These are phyloP conservation scores for Bettongia penicillata DNA, from an alignment of 2,113 vertebrate genomes.

Conservation along the genomic window DNA sequence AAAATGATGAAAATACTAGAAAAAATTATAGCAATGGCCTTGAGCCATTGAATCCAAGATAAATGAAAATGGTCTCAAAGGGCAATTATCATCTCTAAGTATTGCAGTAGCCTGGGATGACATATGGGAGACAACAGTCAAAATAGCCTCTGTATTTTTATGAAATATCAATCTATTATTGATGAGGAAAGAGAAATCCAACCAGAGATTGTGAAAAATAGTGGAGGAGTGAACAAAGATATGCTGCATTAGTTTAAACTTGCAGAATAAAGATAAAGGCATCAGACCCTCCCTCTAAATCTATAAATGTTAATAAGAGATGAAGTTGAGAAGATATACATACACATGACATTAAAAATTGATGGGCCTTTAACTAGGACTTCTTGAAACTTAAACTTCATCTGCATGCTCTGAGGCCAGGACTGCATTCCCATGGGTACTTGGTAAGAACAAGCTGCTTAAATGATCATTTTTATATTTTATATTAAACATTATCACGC, in stretches of 20 bases:
- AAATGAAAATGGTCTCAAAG: neutral
- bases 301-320: neutral
- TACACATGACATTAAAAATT: neutral
- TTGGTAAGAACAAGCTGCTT: neutral
- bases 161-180: neutral
- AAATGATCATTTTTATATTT: neutral
- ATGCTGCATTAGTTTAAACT: neutral
- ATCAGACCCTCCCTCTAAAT: neutral
- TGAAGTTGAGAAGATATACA: neutral
- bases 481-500: neutral
- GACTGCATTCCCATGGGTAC: neutral
- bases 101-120: neutral
- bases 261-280: conserved; percentile 6
- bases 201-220: neutral
- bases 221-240: neutral
- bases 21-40: neutral
- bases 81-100: neutral
- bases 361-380: neutral
- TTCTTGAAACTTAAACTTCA: conserved; percentile 1
- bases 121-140: neutral
- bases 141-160: neutral
- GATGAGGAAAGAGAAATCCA: neutral
- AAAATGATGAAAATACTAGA: neutral
- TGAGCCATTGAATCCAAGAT: neutral
- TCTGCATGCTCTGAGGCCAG: neutral